phyloP scores from a whole-genome alignment of 2,113 vertebrate genomes.

The Cyanoderma ruficeps region DNA sequence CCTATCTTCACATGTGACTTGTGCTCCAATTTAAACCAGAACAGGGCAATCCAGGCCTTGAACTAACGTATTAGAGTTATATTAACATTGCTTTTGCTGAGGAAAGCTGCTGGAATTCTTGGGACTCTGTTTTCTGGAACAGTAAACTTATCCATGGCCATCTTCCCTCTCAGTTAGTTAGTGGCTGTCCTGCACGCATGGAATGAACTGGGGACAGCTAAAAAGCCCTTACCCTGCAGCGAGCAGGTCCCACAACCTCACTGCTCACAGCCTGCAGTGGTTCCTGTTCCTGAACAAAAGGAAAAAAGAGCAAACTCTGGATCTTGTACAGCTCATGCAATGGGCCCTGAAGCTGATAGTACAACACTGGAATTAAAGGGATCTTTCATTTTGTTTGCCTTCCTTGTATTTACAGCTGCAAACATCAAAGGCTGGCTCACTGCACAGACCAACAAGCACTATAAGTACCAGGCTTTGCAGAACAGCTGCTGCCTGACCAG shows the following conservation, averaged over 20 bases:
- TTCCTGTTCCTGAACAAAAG: neutral
- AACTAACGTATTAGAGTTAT: neutral
- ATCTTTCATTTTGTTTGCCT: neutral
- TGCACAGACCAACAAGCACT: neutral
- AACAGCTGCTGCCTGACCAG: slow-evolving; percentile 14
- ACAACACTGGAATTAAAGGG: neutral
- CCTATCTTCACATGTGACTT: neutral
- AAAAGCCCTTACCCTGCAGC: neutral
- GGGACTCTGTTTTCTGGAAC: neutral
- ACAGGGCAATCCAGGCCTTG: neutral
- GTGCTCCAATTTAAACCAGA: neutral
- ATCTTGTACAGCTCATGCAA: neutral
- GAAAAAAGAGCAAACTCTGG: neutral
- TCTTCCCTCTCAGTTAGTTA: neutral
- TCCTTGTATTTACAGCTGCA: neutral
- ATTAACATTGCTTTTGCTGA: neutral
- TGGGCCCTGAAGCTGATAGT: neutral
- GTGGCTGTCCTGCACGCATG: neutral
- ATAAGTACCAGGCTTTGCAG: neutral
- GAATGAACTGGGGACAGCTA: neutral
- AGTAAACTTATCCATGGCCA: neutral
- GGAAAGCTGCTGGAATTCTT: neutral
- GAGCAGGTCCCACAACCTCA: neutral
- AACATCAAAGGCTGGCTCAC: neutral
- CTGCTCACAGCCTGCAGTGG: neutral